Evolutionary conservation across 1,140 invertebrate genomes (phyloP), one percentile per base, ranked within the genome.

Genomic region (Drosophila pachea): DNA sequence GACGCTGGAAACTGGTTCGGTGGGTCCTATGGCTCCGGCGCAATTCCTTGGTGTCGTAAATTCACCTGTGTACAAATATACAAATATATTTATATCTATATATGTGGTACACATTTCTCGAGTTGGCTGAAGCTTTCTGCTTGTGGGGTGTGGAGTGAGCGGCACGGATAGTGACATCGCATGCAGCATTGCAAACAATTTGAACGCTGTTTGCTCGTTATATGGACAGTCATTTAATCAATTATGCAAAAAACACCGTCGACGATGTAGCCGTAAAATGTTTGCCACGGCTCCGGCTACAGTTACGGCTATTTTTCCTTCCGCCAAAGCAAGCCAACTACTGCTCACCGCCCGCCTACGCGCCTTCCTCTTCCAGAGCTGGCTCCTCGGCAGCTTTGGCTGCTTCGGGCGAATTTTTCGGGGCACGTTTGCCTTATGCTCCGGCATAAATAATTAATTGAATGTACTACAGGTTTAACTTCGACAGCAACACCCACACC

Each of bases 391-490:
- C n/a, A 43, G 40, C 29, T 65, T 55, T 49, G 33, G 36, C 33
- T 62, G 33, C 64, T 71, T 53, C 42, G 64, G 64, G 70, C 59
- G 54, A 74, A 70, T 49, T 60, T 59, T 31, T 43, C 29, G 35
- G 55, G 33, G 12, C 79, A 82, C 79, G 79, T 83, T 84, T 84
- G 84, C 78, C 79, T 83, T 83, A 16, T 43, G 9, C 78, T 73
- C 78, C 64, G 78, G 73, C 79, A 83, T 83, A 84, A 83, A 83
- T 83, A 83, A 79, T 83, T 83, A 78, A 83, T 83, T 84, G 78
- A 83, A 84, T 84, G 76, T 84, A 76, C 78, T 84, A 59, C 67
- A 75, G 72, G 78, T 82, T 77, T 50, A 38, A 36, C 38, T 47
- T 22, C 36, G 35, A n/a, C 50, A 31, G 22, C n/a, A 11, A 6